Evolutionary conservation across 1,140 invertebrate species (phyloP).

Genomic region (Drosophila eugracilis): DNA sequence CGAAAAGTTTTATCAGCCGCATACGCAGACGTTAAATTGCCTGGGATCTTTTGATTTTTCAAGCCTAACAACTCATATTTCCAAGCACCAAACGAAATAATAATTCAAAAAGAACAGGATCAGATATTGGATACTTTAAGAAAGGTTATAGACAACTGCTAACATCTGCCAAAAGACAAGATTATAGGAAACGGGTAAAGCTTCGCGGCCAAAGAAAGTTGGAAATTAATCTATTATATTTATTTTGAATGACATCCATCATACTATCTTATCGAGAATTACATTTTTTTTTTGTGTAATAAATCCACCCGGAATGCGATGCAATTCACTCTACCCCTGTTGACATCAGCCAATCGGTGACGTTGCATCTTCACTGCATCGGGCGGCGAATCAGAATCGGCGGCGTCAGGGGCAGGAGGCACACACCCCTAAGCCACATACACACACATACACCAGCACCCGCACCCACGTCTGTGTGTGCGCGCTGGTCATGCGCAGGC

Average conservation of each 20-base stretch:
- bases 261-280: too few relatives aligned
- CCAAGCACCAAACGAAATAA: neutral
- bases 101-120: neutral
- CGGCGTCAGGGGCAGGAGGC: slow-evolving; percentile 32
- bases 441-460: neutral
- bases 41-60: neutral
- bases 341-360: slow-evolving; percentile 55
- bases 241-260: too few relatives aligned
- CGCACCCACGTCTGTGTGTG: slow-evolving; percentile 33
- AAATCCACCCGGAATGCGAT: slow-evolving; percentile 35
- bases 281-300: neutral
- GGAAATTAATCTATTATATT: too few relatives aligned
- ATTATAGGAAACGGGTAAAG: too few relatives aligned
- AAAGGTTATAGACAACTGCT: too few relatives aligned
- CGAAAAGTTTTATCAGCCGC: slow-evolving; percentile 64
- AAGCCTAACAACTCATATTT: slow-evolving; percentile 2
- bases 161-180: too few relatives aligned
- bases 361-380: slow-evolving; percentile 69
- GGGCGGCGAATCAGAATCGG: slow-evolving; percentile 67
- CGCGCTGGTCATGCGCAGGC: slow-evolving; percentile 75
- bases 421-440: slow-evolving; percentile 19
- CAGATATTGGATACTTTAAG: too few relatives aligned
- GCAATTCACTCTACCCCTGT: slow-evolving; percentile 29
- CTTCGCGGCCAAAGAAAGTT: too few relatives aligned
- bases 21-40: slow-evolving; percentile 17